phyloP scores from a whole-genome alignment of 2,888 invertebrate genomes.

The Odontothrips loti region DNA sequence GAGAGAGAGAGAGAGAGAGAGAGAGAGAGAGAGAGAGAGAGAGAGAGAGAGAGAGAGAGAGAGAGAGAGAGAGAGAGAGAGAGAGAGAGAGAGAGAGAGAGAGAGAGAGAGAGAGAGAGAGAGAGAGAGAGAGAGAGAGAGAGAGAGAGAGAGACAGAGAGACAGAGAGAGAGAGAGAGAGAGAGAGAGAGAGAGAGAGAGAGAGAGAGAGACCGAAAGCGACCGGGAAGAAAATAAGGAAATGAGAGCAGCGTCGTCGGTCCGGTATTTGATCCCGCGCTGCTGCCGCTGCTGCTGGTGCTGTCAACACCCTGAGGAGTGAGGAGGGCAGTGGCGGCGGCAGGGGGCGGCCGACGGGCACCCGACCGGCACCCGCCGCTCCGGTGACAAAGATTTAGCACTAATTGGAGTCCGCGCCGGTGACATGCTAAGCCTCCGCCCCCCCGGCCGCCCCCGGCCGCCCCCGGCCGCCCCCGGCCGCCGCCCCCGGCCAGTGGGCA shows the following conservation, averaged over 20 bases:
- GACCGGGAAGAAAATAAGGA: neutral
- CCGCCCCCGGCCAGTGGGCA: neutral
- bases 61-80: too few species aligned
- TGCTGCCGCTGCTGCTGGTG: neutral
- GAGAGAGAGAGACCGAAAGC: too few species aligned
- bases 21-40: neutral
- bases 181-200: neutral
- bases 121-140: too few species aligned
- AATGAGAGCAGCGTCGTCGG: neutral
- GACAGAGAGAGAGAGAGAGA: neutral
- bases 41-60: neutral
- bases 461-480: neutral
- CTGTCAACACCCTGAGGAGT: neutral
- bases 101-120: neutral
- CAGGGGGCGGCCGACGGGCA: neutral
- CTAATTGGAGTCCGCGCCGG: conserved; percentile 9
- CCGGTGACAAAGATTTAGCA: conserved; percentile 24
- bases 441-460: neutral
- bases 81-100: neutral
- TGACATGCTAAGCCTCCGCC: neutral
- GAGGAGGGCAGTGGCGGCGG: too few species aligned
- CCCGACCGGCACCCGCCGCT: neutral
- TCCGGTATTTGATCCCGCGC: neutral
- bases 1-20: neutral
- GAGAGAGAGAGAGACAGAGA: neutral